phyloP scores from a whole-genome alignment of 2,888 invertebrate species.

The Prosopocoilus inquinatus region DNA sequence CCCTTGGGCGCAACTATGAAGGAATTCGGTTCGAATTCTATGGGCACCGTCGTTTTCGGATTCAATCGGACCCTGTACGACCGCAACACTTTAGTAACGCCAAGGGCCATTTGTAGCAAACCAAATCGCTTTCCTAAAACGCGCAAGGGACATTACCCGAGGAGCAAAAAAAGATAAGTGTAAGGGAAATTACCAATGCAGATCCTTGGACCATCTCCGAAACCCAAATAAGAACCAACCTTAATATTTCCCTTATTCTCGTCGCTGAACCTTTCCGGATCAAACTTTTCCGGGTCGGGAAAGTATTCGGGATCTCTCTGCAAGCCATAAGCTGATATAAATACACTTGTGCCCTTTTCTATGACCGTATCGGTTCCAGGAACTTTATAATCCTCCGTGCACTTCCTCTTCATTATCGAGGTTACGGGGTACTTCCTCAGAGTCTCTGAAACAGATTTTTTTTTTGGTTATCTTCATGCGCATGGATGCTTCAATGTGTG shows the following conservation, averaged over 20 bases:
- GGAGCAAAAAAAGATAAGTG: neutral
- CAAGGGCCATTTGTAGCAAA: constrained; percentile 39
- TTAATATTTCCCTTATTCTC: constrained; percentile 53
- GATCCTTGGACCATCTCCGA: constrained; percentile 59
- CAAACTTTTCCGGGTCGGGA: constrained; percentile 61
- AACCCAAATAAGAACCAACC: constrained; percentile 56
- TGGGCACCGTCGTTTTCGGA: constrained; percentile 21
- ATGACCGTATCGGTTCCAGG: constrained; percentile 33
- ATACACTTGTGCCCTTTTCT: constrained; percentile 30
- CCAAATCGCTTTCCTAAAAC: constrained; percentile 41
- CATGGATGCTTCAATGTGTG: no score
- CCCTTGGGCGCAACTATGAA: no score
- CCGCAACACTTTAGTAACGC: constrained; percentile 30
- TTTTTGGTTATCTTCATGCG: no score
- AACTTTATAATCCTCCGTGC: constrained; percentile 33
- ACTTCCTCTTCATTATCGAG: constrained; percentile 31
- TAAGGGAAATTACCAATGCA: constrained; percentile 52
- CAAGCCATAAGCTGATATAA: constrained; percentile 34
- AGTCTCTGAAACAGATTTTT: constrained; percentile 30
- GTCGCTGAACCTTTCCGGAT: constrained; percentile 60
- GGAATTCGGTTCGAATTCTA: neutral
- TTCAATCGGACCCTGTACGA: constrained; percentile 26
- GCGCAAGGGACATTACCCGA: no score
- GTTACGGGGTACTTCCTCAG: constrained; percentile 38
- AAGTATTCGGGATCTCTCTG: constrained; percentile 37